Evolutionary conservation across 2,888 invertebrate genomes (phyloP).

Genomic region (Polietes domitor): DNA sequence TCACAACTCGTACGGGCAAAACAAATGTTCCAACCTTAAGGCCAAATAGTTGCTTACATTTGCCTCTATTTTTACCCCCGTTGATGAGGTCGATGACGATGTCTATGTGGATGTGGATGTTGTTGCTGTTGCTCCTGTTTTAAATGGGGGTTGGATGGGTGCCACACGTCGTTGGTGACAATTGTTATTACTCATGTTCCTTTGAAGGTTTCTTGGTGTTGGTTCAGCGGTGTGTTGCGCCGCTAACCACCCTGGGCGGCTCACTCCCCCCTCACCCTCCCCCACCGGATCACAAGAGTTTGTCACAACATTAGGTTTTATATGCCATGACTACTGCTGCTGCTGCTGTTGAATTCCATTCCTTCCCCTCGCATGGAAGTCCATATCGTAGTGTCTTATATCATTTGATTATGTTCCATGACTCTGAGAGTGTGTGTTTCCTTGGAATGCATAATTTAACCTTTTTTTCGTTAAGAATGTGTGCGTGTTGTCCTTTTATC

Average conservation of each 20-base stretch:
- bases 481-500: conserved; percentile 37
- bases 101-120: not conserved
- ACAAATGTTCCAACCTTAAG: conserved; percentile 44
- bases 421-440: not conserved
- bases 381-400: conserved; percentile 43
- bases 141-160: conserved; percentile 33
- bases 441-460: conserved; percentile 51
- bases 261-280: not conserved
- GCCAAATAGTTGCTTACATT: conserved; percentile 54
- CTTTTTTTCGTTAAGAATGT: conserved; percentile 32
- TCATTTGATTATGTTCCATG: conserved; percentile 49
- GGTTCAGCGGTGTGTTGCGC: not conserved
- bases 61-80: conserved; percentile 31
- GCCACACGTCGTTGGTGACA: conserved; percentile 37
- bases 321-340: conserved; percentile 27
- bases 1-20: conserved; percentile 51
- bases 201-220: not conserved
- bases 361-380: not conserved
- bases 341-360: not conserved
- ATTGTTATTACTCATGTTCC: conserved; percentile 46
- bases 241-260: too few species aligned
- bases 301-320: conserved; percentile 40
- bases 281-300: not conserved
- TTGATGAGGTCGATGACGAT: not conserved
- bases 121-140: not conserved